These are phyloP conservation scores for Pseudachorutes palmiensis DNA, from an alignment of 1,140 invertebrate species.

Conservation along the genomic window DNA sequence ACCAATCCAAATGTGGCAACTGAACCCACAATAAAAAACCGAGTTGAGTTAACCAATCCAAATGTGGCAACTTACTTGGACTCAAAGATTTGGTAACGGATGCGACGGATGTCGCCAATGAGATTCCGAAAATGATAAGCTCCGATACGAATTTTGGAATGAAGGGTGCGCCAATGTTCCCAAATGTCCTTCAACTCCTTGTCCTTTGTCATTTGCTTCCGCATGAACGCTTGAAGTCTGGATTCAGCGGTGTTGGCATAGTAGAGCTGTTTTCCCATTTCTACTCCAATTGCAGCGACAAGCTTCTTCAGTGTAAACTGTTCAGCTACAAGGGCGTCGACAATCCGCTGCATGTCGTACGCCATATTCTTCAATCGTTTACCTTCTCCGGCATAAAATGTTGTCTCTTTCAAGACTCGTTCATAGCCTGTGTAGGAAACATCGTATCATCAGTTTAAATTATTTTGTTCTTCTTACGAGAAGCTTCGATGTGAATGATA, in stretches of 20 bases:
- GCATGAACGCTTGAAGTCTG: constrained; percentile 3
- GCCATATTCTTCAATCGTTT: constrained; percentile 23
- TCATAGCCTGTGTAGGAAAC: constrained; percentile 16
- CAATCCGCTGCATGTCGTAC: constrained; percentile 14
- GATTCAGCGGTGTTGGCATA: constrained; percentile 22
- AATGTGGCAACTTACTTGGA: constrained; percentile 11
- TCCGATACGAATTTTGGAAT: constrained; percentile 32
- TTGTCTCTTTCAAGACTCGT: constrained; percentile 20
- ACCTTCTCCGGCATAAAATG: constrained; percentile 21
- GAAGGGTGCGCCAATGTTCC: constrained; percentile 27
- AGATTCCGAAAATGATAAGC: constrained; percentile 31
- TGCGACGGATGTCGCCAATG: constrained; percentile 24
- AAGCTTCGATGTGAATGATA: constrained; percentile 14
- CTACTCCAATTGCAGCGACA: constrained; percentile 20
- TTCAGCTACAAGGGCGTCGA: constrained; percentile 27
- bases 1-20: not conserved
- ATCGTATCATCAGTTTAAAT: not conserved
- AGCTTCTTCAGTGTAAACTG: constrained; percentile 15
- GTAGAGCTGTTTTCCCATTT: constrained; percentile 24
- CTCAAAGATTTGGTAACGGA: constrained; percentile 21
- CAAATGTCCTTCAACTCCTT: constrained; percentile 23
- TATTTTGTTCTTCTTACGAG: constrained; percentile 9
- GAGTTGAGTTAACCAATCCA: not conserved
- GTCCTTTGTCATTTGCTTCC: constrained; percentile 24
- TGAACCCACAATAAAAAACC: too few species aligned